phyloP scores from a whole-genome alignment of 2,888 invertebrate species.

The Microdon myrmicae region DNA sequence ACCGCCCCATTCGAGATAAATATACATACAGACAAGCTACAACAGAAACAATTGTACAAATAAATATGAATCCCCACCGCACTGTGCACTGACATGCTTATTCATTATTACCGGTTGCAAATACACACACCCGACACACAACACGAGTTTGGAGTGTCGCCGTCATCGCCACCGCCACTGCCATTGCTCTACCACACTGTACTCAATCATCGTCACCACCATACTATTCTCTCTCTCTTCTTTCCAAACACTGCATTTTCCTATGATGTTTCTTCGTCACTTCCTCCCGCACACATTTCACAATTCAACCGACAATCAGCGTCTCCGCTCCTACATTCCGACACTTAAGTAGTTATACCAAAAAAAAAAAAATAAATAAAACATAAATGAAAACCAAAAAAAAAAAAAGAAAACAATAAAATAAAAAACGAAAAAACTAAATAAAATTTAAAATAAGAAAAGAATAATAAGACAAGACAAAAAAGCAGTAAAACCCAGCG shows the following conservation, averaged over 20 bases:
- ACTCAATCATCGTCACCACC: too few relatives aligned
- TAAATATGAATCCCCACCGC: conserved; percentile 33
- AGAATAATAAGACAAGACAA: too few relatives aligned
- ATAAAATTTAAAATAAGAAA: too few relatives aligned
- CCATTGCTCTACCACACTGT: conserved; percentile 6
- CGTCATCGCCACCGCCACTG: conserved; percentile 4
- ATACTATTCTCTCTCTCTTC: background rate
- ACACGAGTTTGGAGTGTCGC: conserved; percentile 5
- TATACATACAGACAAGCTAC: too few relatives aligned
- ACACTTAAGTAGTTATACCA: conserved; percentile 50
- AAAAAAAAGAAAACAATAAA: too few relatives aligned
- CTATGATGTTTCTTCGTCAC: background rate
- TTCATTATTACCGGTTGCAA: conserved; percentile 52
- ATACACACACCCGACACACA: conserved; percentile 37
- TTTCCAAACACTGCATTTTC: too few relatives aligned
- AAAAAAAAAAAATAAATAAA: conserved; percentile 19
- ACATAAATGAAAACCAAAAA: too few relatives aligned
- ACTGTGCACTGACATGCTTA: conserved; percentile 39
- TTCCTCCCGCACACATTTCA: background rate
- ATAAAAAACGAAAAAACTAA: too few relatives aligned
- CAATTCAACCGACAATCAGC: conserved; percentile 4
- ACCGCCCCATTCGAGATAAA: too few relatives aligned
- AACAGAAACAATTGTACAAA: conserved; percentile 30
- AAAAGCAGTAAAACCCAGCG: conserved; percentile 30
- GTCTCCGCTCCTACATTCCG: conserved; percentile 6